Conservation (phyloP, 2,888 invertebrate species). For the Acrobasis suavella region DNA sequence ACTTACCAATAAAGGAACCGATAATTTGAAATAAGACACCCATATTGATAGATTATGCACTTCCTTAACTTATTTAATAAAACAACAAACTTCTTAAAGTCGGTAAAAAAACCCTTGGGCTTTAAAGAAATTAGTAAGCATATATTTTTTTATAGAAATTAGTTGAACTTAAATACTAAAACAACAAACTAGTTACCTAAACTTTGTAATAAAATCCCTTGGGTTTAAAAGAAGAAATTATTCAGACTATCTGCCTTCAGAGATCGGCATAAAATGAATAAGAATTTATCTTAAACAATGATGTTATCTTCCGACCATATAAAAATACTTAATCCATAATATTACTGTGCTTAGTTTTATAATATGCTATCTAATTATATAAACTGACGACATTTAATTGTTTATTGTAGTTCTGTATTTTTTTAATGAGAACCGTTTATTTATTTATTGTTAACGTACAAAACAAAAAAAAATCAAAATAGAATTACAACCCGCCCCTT, state of each 20-base stretch:
- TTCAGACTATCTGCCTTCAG: not conserved
- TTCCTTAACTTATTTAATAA: not conserved
- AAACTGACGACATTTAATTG: too few species aligned
- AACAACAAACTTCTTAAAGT: not conserved
- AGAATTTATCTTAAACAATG: not conserved
- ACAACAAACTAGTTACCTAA: not conserved
- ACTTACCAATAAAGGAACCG: conserved; percentile 16
- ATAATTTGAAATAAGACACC: conserved; percentile 15
- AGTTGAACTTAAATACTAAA: not conserved
- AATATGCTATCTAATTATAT: not conserved
- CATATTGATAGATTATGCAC: not conserved
- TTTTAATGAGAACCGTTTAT: too few species aligned
- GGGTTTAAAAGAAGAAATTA: too few species aligned
- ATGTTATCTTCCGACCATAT: not conserved
- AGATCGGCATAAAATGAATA: not conserved
- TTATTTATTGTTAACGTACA: too few species aligned
- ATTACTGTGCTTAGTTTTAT: conserved; percentile 1
- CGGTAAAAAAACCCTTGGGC: too few species aligned
- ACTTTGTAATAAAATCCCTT: too few species aligned
- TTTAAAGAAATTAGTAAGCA: too few species aligned
- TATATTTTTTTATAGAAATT: too few species aligned
- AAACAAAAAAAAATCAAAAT: too few species aligned
- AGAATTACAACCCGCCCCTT: too few species aligned
- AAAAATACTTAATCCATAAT: not conserved
- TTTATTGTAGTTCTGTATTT: too few species aligned